These are phyloP conservation scores for Poeciliopsis infans DNA, from an alignment of 2,797 vertebrate species.

Conservation along the genomic window DNA sequence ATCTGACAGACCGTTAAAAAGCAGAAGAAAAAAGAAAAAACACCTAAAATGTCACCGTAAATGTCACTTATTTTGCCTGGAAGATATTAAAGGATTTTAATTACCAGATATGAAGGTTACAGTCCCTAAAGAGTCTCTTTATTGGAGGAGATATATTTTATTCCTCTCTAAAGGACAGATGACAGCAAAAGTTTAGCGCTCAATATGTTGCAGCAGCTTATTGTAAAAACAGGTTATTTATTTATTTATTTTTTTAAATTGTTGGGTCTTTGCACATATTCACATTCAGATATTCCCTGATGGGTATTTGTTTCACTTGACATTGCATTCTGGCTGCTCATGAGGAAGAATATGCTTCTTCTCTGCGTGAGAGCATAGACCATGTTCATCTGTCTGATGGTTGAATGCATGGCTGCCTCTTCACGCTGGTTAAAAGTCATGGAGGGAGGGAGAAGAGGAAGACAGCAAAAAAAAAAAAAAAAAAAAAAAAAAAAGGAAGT, in stretches of 20 bases:
- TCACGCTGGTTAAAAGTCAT: slow-evolving; percentile 80
- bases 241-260: slow-evolving; percentile 8
- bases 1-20: slow-evolving; percentile 54
- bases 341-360: slow-evolving; percentile 51
- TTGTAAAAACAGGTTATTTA: not conserved
- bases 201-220: slow-evolving; percentile 18
- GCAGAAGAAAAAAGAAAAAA: slow-evolving; percentile 26
- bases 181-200: slow-evolving; percentile 23
- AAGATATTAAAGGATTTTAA: slow-evolving; percentile 49
- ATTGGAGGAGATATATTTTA: slow-evolving; percentile 18
- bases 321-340: slow-evolving; percentile 52
- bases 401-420: slow-evolving; percentile 81
- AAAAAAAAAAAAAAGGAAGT: slow-evolving; percentile 64
- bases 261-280: slow-evolving; percentile 36
- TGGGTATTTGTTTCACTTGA: slow-evolving; percentile 58
- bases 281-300: slow-evolving; percentile 57
- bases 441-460: slow-evolving; percentile 60
- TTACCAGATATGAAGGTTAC: slow-evolving; percentile 40
- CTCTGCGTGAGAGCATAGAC: slow-evolving; percentile 49
- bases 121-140: slow-evolving; percentile 31
- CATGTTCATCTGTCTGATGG: slow-evolving; percentile 80
- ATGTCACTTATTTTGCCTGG: slow-evolving; percentile 46
- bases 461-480: slow-evolving; percentile 49
- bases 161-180: slow-evolving; percentile 14
- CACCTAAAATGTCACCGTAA: slow-evolving; percentile 52